Base-by-base conservation (phyloP, 2,797 vertebrate genomes). In the Mormyrops boulengeri region DNA sequence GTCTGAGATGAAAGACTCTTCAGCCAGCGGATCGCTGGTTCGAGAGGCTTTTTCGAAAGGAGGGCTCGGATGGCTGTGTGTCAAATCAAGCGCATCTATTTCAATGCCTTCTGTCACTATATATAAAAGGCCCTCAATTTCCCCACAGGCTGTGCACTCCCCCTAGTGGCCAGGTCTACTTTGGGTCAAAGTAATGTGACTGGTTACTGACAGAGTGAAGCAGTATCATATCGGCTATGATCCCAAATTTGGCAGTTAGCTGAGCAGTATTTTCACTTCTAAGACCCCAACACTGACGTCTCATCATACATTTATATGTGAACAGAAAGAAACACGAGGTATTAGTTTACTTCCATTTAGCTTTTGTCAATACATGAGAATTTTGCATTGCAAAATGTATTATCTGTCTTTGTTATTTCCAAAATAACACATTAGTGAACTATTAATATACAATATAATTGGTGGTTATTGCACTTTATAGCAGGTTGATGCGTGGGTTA, bases 131-230 rank as follows among this genome's bases (percentile, higher is more conserved):
- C 41, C 77, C 41, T 22, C 77, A 82, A 22, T 53, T 50, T 85
- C 41, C 49, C 82, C 44, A 49, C 82, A 85, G 41, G 41, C 26
- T 53, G 14, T 7, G 9, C n/a, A 55, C 80, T 57, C 80, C 88
- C 55, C 52, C 88, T 89, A 62, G 66, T 89, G 80, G 53, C 77
- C 38, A 85, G 38, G 49, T 84, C 73, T 41, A 62, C 60, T 62
- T 38, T 44, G 2, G 17, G 77, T 82, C 41, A 86, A 88, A 53
- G 19, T 22, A 47, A n/a, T 44, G 41, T 11, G 41, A n/a, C 41
- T 47, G 41, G 38, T 82, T 82, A 82, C 41, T 9, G 41, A 47
- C 14, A 82, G 73, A 80, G 7, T 82, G 38, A 82, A 82, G 77
- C 38, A 47, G 34, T 7, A 77, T 2, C 69, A 77, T 77, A 17